Percentiles rank a stretch among this genome's conserved stretches.
Conservation (phyloP, 2,888 invertebrate species). For the Eumacrocentrus americanus region DNA sequence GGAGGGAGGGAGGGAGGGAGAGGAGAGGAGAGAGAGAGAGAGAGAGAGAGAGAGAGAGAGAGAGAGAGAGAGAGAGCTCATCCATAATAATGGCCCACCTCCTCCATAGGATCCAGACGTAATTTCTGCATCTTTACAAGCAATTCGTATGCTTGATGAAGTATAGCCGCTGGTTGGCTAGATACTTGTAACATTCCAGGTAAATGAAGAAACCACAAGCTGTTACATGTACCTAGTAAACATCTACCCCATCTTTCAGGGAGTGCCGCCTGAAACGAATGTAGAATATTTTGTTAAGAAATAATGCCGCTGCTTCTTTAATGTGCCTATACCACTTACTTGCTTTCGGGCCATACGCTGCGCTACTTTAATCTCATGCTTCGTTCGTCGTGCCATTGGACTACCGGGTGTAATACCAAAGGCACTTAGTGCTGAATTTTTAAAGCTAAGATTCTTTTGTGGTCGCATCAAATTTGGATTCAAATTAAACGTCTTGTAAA, state of each 20-base stretch:
- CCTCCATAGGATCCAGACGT: slow-evolving; percentile 84
- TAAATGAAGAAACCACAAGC: slow-evolving; percentile 94
- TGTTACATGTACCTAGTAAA: slow-evolving; percentile 85
- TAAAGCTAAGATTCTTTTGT: slow-evolving; percentile 53
- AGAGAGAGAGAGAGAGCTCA: not conserved
- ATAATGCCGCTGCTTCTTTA: too few species aligned
- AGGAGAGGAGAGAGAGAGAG: too few species aligned
- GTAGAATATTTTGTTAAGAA: slow-evolving; percentile 1
- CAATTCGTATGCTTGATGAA: slow-evolving; percentile 77
- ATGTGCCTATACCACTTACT: too few species aligned
- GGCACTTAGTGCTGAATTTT: slow-evolving; percentile 55
- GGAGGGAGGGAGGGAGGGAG: too few species aligned
- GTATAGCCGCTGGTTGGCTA: slow-evolving; percentile 63
- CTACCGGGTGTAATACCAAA: slow-evolving; percentile 73
- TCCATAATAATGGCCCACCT: slow-evolving; percentile 63
- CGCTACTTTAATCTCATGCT: slow-evolving; percentile 92
- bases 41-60: too few species aligned
- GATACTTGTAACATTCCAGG: slow-evolving; percentile 77
- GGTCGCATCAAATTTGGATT: slow-evolving; percentile 67
- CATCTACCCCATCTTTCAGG: slow-evolving; percentile 95
- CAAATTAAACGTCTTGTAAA: slow-evolving; percentile 69
- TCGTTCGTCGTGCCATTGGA: slow-evolving; percentile 91
- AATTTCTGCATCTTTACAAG: slow-evolving; percentile 86
- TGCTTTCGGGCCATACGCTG: slow-evolving; percentile 77
- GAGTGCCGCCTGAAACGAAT: slow-evolving; percentile 63